Conservation (phyloP, 2,888 invertebrate genomes). For the Nomada ruficornis region DNA sequence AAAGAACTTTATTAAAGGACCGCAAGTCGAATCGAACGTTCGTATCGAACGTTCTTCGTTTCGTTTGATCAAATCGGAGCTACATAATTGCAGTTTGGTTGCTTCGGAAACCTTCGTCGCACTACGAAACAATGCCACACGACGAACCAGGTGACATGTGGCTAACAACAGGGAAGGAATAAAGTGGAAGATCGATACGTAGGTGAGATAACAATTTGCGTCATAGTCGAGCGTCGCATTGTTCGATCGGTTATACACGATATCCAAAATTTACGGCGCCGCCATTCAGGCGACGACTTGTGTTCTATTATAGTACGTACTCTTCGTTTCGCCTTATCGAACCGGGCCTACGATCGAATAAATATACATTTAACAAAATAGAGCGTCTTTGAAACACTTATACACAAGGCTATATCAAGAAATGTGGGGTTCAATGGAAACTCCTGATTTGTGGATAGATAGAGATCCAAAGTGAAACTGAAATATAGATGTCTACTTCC, state of each 20-base stretch:
- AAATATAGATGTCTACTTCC: too few relatives aligned
- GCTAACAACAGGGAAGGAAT: conserved; percentile 47
- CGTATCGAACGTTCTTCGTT: background rate
- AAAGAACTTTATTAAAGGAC: too few relatives aligned
- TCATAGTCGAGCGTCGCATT: conserved; percentile 46
- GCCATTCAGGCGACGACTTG: conserved; percentile 2
- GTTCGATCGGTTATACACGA: conserved; percentile 50
- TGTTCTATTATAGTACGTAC: background rate
- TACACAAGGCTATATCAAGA: background rate
- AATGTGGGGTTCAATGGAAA: too few relatives aligned
- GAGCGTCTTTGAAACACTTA: background rate
- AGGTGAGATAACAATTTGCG: conserved; percentile 59
- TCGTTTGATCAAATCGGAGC: background rate
- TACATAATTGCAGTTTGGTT: background rate
- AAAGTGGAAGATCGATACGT: conserved; percentile 61
- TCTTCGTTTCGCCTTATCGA: conserved; percentile 17
- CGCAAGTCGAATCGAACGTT: too few relatives aligned
- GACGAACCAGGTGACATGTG: conserved; percentile 43
- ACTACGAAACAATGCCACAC: conserved; percentile 43
- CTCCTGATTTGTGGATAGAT: too few relatives aligned
- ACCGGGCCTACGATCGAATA: conserved; percentile 6
- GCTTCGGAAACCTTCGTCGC: conserved; percentile 20
- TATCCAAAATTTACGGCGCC: conserved; percentile 50
- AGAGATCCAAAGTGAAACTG: too few relatives aligned
- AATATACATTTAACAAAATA: conserved; percentile 7